phyloP scores from a whole-genome alignment of 2,888 invertebrate genomes.

The Folsomia candida region DNA sequence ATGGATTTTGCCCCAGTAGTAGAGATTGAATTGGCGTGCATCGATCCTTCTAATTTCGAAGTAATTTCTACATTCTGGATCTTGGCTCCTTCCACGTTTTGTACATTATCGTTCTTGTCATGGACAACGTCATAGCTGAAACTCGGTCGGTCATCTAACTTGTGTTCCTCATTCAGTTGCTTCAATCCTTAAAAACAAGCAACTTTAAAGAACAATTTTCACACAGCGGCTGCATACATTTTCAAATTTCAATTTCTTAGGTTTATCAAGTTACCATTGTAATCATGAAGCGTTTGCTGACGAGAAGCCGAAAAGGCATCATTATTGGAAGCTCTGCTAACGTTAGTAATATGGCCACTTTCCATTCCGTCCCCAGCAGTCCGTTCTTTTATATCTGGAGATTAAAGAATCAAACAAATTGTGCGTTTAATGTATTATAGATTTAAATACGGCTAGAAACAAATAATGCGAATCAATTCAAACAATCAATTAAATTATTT shows the following conservation, averaged over 20 bases:
- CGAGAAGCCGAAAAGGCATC: too few species aligned
- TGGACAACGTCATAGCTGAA: too few species aligned
- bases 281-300: too few species aligned
- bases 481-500: neutral
- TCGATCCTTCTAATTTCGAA: neutral
- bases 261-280: too few species aligned
- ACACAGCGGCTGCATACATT: too few species aligned
- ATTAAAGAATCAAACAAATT: neutral
- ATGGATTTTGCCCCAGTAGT: neutral
- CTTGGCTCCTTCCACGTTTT: neutral
- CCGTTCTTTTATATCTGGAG: constrained; percentile 25
- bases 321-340: neutral
- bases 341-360: constrained; percentile 15
- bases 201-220: too few species aligned
- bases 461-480: neutral
- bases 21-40: neutral
- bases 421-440: neutral
- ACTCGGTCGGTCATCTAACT: too few species aligned
- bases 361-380: constrained; percentile 51
- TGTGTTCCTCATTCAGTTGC: too few species aligned
- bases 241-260: too few species aligned
- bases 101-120: neutral
- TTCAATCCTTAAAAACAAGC: too few species aligned
- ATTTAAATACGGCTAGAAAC: neutral
- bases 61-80: neutral